A percentile compares a stretch with the other conserved stretches of the same genome.
Conservation (phyloP, 2,888 invertebrate genomes). For the Eilema sororculum region DNA sequence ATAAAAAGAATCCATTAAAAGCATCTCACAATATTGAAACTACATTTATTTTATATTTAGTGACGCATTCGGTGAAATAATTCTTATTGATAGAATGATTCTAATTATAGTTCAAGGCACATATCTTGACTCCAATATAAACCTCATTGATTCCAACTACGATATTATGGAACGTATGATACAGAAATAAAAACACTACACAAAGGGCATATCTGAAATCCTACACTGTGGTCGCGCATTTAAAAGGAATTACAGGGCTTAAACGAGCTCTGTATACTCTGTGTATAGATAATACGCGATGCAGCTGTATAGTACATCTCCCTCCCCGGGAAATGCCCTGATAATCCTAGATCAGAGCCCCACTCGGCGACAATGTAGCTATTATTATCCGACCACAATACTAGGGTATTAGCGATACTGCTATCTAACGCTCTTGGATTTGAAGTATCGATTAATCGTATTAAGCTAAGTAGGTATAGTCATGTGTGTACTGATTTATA, state of each 20-base stretch:
- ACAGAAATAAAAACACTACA: not conserved
- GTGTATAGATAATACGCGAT: not conserved
- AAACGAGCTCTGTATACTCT: slow-evolving; percentile 1
- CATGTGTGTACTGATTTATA: not conserved
- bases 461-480: not conserved
- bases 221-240: slow-evolving; percentile 13
- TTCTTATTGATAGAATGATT: too few relatives aligned
- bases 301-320: slow-evolving; percentile 27
- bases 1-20: not conserved
- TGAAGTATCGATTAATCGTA: slow-evolving; percentile 29
- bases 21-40: not conserved
- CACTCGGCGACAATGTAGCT: slow-evolving; percentile 46
- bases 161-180: too few relatives aligned
- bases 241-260: slow-evolving; percentile 18
- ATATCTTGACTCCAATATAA: too few relatives aligned
- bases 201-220: not conserved
- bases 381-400: slow-evolving; percentile 50
- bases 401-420: slow-evolving; percentile 38
- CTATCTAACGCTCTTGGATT: slow-evolving; percentile 28
- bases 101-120: too few relatives aligned
- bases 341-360: slow-evolving; percentile 53
- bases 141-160: too few relatives aligned
- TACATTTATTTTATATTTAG: not conserved
- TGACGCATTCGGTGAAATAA: not conserved
- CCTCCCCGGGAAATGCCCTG: slow-evolving; percentile 40